Percentiles rank a stretch among this genome's conserved stretches.
Evolutionary conservation across 2,113 vertebrate species (phyloP).

Genomic region (Accipiter cooperii): DNA sequence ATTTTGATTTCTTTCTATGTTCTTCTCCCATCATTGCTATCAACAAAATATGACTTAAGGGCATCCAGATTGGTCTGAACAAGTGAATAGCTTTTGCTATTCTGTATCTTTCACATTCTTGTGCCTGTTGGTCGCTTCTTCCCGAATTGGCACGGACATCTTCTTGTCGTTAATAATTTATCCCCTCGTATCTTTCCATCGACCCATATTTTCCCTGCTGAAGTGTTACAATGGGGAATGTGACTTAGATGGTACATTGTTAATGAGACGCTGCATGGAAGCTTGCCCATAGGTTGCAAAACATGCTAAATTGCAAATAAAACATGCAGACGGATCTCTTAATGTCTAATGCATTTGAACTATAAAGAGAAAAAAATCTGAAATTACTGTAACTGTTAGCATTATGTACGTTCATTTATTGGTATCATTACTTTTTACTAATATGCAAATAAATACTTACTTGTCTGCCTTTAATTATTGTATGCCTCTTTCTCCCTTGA

Average conservation of each 20-base stretch:
- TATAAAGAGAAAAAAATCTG: not conserved
- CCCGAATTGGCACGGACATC: not conserved
- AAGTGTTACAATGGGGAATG: not conserved
- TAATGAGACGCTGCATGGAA: not conserved
- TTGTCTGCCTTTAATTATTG: conserved; percentile 83
- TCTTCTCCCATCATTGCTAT: not conserved
- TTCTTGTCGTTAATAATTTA: not conserved
- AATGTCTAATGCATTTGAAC: not conserved
- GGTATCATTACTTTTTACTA: not conserved
- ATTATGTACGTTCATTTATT: not conserved
- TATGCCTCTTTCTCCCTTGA: conserved; percentile 85
- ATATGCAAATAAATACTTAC: conserved; percentile 74
- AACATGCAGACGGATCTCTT: not conserved
- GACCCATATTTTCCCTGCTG: not conserved
- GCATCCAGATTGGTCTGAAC: not conserved
- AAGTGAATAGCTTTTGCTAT: not conserved
- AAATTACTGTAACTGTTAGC: not conserved
- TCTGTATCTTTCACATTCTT: not conserved
- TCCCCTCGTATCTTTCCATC: not conserved
- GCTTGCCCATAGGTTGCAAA: not conserved
- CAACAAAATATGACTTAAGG: not conserved
- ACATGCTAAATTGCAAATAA: not conserved
- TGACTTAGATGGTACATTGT: not conserved
- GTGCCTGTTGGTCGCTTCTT: not conserved
- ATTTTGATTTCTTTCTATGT: not conserved